Evolutionary conservation across 2,888 invertebrate genomes (phyloP).

Genomic region (Thymelicus sylvestris): DNA sequence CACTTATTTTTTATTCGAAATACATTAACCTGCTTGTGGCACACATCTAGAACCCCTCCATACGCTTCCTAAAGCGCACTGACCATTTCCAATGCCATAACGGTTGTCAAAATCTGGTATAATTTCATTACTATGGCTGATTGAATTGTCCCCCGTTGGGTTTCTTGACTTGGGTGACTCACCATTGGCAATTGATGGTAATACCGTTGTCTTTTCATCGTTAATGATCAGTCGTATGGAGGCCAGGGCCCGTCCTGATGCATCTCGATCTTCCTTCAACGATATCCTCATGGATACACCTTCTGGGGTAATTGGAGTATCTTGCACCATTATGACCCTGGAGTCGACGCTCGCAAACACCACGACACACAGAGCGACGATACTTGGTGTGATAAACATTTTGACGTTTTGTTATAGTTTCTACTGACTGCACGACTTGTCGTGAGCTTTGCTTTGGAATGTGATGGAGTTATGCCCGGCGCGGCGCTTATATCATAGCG

Average conservation of each 20-base stretch:
- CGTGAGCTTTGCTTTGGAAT: not conserved
- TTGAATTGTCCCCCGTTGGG: too few species aligned
- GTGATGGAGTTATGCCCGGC: not conserved
- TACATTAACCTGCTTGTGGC: too few species aligned
- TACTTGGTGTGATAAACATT: slow-evolving; percentile 18
- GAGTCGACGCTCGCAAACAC: slow-evolving; percentile 1
- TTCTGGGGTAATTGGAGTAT: not conserved
- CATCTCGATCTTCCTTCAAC: not conserved
- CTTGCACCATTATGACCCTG: slow-evolving; percentile 22
- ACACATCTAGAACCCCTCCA: too few species aligned
- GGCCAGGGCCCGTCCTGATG: slow-evolving; percentile 5
- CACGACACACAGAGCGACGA: slow-evolving; percentile 5
- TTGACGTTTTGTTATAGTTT: slow-evolving; percentile 10
- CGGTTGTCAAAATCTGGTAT: too few species aligned
- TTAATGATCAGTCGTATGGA: slow-evolving; percentile 1
- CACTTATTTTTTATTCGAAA: too few species aligned
- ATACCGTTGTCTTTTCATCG: not conserved
- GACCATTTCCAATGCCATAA: too few species aligned
- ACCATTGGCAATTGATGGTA: too few species aligned
- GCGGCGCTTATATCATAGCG: not conserved
- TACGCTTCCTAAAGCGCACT: too few species aligned
- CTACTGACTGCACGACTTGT: not conserved
- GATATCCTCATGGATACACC: not conserved
- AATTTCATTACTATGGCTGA: too few species aligned
- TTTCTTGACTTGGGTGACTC: too few species aligned